phyloP scores from a whole-genome alignment of 2,888 invertebrate genomes.

The Gerris lacustris region DNA sequence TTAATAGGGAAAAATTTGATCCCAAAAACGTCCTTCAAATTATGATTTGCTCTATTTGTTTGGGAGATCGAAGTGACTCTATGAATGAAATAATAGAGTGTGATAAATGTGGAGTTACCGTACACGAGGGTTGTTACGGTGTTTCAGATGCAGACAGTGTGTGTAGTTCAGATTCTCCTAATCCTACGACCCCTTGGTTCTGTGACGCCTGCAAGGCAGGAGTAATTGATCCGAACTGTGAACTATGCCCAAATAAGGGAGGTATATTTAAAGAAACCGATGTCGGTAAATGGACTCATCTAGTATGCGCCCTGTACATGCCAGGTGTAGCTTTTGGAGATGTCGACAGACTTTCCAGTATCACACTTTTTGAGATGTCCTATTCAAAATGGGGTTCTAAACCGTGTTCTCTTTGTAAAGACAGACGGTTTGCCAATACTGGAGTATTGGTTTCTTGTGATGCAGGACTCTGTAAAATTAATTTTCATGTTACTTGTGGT shows the following conservation, averaged over 20 bases:
- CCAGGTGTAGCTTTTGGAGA: conserved; percentile 96
- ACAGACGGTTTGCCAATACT: conserved; percentile 72
- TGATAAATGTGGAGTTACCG: conserved; percentile 90
- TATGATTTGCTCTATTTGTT: conserved; percentile 80
- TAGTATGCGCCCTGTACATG: conserved; percentile 93
- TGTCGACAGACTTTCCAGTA: conserved; percentile 76
- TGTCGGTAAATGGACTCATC: conserved; percentile 95
- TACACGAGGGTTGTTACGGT: conserved; percentile 95
- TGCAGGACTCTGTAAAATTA: conserved; percentile 94
- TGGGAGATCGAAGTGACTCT: conserved; percentile 84
- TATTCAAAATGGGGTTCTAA: conserved; percentile 93
- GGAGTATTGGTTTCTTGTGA: conserved; percentile 96
- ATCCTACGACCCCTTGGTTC: conserved; percentile 98
- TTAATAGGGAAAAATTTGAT: conserved; percentile 19
- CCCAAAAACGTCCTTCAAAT: conserved; percentile 48
- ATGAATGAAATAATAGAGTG: conserved; percentile 95
- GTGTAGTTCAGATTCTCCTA: conserved; percentile 84
- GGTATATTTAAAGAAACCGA: conserved; percentile 94
- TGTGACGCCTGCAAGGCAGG: conserved; percentile 96
- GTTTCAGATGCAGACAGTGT: conserved; percentile 79
- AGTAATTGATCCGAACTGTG: conserved; percentile 76
- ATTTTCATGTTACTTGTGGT: conserved; percentile 95
- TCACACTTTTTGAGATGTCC: conserved; percentile 95
- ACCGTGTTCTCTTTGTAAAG: conserved; percentile 78
- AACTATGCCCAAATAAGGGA: conserved; percentile 85